These are phyloP conservation scores for Hirtodrosophila duncani DNA, from an alignment of 2,888 invertebrate species.

Conservation along the genomic window DNA sequence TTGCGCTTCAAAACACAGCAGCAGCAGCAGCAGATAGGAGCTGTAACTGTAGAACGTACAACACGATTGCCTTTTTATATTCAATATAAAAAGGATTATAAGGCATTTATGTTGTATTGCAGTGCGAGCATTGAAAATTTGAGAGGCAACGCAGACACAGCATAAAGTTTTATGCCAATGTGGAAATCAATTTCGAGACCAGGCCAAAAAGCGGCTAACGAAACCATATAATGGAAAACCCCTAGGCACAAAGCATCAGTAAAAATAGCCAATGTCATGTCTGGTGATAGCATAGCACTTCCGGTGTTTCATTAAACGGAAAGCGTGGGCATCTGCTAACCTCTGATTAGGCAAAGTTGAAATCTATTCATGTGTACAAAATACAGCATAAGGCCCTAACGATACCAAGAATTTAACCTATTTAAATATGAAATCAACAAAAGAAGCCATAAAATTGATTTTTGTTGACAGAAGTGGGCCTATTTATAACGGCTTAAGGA, in stretches of 20 bases:
- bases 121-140: slow-evolving; percentile 45
- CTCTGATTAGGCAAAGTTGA: too few relatives aligned
- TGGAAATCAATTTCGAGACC: slow-evolving; percentile 58
- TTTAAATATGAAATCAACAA: too few relatives aligned
- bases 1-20: slow-evolving; percentile 39
- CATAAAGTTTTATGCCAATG: too few relatives aligned
- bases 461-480: too few relatives aligned
- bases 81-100: slow-evolving; percentile 70
- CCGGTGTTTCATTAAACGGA: slow-evolving; percentile 21
- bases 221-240: slow-evolving; percentile 30
- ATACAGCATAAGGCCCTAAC: slow-evolving; percentile 12
- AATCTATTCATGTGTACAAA: slow-evolving; percentile 23
- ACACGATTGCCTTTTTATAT: slow-evolving; percentile 72
- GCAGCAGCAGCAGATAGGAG: background rate
- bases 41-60: background rate
- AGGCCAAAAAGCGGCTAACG: slow-evolving; percentile 23
- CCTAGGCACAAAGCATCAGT: too few relatives aligned
- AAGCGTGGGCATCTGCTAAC: slow-evolving; percentile 18
- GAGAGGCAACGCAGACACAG: background rate
- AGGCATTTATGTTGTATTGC: slow-evolving; percentile 32
- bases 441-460: too few relatives aligned
- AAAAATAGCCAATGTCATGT: too few relatives aligned
- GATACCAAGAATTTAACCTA: too few relatives aligned
- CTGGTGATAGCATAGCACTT: too few relatives aligned
- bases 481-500: too few relatives aligned